These are phyloP conservation scores for Drosophila ustulata DNA, from an alignment of 2,888 invertebrate species.

Conservation along the genomic window DNA sequence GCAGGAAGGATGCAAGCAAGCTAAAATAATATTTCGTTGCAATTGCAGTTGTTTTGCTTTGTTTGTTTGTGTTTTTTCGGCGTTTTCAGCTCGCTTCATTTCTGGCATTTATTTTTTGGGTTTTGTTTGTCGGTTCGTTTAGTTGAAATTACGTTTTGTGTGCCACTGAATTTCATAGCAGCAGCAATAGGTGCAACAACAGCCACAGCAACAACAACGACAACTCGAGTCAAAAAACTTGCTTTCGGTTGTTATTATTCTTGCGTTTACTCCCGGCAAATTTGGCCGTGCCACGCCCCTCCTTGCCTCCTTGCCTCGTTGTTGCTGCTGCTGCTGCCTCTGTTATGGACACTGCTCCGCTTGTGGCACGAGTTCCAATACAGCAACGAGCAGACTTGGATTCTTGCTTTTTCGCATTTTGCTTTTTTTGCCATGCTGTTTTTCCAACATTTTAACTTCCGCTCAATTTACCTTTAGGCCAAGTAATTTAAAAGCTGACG, in stretches of 20 bases:
- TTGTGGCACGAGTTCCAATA: conserved; percentile 27
- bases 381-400: conserved; percentile 44
- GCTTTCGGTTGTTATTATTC: conserved; percentile 81
- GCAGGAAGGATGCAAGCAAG: conserved; percentile 80
- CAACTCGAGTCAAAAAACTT: conserved; percentile 78
- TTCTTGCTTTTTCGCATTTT: conserved; percentile 3
- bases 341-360: conserved; percentile 64
- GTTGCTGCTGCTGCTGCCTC: conserved; percentile 41
- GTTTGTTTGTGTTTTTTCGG: conserved; percentile 50
- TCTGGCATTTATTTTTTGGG: conserved; percentile 21
- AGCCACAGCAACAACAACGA: conserved; percentile 35
- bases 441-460: conserved; percentile 82
- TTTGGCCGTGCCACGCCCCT: conserved; percentile 51
- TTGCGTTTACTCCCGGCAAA: conserved; percentile 79
- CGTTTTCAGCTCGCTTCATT: background rate
- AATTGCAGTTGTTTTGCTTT: conserved; percentile 63
- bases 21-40: conserved; percentile 81
- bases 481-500: conserved; percentile 84
- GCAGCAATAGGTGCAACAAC: conserved; percentile 27
- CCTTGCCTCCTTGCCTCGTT: background rate
- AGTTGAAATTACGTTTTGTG: conserved; percentile 81
- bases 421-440: conserved; percentile 67
- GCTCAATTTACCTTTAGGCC: conserved; percentile 83
- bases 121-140: conserved; percentile 79
- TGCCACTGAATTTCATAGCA: conserved; percentile 81